Percentiles rank a stretch among this genome's conserved stretches.
Evolutionary conservation across 2,113 vertebrate species (phyloP).

Genomic region (Carlito syrichta): DNA sequence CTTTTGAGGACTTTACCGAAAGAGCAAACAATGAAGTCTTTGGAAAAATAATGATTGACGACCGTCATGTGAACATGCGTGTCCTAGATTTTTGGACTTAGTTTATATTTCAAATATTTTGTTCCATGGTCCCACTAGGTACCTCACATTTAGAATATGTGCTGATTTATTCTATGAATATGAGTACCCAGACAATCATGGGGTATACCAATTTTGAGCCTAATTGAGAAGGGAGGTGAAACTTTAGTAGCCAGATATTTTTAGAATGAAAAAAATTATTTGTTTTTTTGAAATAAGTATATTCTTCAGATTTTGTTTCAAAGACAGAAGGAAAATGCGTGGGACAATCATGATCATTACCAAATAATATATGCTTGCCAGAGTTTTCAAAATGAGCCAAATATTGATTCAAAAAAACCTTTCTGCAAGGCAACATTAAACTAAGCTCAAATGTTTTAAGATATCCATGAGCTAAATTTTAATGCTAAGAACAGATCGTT

Average conservation of each 20-base stretch:
- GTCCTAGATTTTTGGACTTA: not conserved
- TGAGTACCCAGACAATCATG: not conserved
- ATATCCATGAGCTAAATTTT: constrained; percentile 52
- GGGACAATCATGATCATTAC: constrained; percentile 26
- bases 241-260: constrained; percentile 48
- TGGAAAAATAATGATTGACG: not conserved
- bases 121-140: not conserved
- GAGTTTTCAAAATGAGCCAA: constrained; percentile 40
- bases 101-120: not conserved
- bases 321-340: constrained; percentile 42
- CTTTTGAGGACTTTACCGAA: not conserved
- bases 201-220: not conserved
- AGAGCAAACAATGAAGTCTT: not conserved
- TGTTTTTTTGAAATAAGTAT: not conserved
- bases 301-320: constrained; percentile 55
- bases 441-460: constrained; percentile 41
- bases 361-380: constrained; percentile 32
- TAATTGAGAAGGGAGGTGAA: constrained; percentile 32
- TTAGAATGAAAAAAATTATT: not conserved
- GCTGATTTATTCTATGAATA: not conserved
- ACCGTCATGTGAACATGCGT: not conserved
- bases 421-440: constrained; percentile 51
- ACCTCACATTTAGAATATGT: not conserved
- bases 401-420: constrained; percentile 53
- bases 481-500: constrained; percentile 68